phyloP scores from a whole-genome alignment of 1,140 invertebrate genomes.

The Aradophagus sp. region DNA sequence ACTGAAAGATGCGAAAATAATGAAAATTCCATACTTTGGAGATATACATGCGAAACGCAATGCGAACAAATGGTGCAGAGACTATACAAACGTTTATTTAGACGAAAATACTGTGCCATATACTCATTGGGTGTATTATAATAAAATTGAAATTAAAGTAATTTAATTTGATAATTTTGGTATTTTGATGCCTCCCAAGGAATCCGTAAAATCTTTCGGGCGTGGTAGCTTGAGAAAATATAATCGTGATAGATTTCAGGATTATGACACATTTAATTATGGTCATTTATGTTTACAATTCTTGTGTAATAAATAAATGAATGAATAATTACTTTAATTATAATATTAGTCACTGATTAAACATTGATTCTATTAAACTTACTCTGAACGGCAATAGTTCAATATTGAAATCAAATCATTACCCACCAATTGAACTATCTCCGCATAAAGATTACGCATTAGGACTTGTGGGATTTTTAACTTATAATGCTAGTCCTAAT shows the following conservation, averaged over 20 bases:
- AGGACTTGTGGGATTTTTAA: slow-evolving; percentile 3
- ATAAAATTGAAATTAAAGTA: slow-evolving; percentile 53
- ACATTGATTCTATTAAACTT: slow-evolving; percentile 18
- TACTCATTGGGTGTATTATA: slow-evolving; percentile 63
- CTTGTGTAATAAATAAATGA: slow-evolving; percentile 4
- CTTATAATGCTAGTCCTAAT: slow-evolving; percentile 50
- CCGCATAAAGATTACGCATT: slow-evolving; percentile 1
- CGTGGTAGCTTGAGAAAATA: slow-evolving; percentile 3
- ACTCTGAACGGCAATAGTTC: slow-evolving; percentile 5
- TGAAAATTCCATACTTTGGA: slow-evolving; percentile 49
- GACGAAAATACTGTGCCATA: slow-evolving; percentile 49
- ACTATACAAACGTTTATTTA: slow-evolving; percentile 61
- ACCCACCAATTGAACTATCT: background rate
- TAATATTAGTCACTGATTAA: slow-evolving; percentile 33
- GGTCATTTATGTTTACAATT: slow-evolving; percentile 18
- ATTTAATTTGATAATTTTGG: slow-evolving; percentile 63
- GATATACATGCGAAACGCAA: slow-evolving; percentile 55
- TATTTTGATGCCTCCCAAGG: slow-evolving; percentile 51
- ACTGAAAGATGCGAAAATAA: slow-evolving; percentile 43
- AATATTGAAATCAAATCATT: background rate
- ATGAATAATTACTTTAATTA: background rate
- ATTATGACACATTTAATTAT: slow-evolving; percentile 3
- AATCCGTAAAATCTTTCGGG: slow-evolving; percentile 33
- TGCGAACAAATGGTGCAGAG: slow-evolving; percentile 45
- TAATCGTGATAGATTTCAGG: slow-evolving; percentile 6